Percentiles rank a stretch among this genome's conserved stretches.
Conservation (phyloP, 2,113 vertebrate species). For the Pseudopipra pipra region DNA sequence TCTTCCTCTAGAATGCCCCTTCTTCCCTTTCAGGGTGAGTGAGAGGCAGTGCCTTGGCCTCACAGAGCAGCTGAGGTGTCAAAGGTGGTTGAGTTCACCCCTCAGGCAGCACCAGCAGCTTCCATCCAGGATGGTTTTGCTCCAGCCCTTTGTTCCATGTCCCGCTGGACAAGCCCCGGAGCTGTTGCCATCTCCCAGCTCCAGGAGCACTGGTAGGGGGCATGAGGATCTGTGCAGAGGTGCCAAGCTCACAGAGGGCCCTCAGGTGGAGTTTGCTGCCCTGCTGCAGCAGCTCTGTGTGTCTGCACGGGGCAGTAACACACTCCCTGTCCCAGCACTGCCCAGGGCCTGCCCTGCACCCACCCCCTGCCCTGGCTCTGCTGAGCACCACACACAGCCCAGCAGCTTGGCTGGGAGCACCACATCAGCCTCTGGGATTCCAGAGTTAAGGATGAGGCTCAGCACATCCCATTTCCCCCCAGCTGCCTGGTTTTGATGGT, state of each 20-base stretch:
- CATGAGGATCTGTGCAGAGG: not conserved
- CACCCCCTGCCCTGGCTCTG: not conserved
- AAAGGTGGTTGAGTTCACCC: not conserved
- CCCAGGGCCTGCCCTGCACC: not conserved
- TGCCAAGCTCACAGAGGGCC: not conserved
- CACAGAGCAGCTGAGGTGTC: not conserved
- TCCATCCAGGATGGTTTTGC: accelerated
- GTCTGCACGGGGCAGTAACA: not conserved
- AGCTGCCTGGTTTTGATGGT: not conserved
- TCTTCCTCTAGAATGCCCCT: not conserved
- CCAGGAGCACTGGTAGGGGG: not conserved
- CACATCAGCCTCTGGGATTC: not conserved
- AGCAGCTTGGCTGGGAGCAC: not conserved
- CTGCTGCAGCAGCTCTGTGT: not conserved
- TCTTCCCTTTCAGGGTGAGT: not conserved
- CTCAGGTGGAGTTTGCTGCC: not conserved
- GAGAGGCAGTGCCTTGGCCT: not conserved
- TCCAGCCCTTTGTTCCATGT: not conserved
- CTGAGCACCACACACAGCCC: not conserved
- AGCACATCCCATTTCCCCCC: not conserved
- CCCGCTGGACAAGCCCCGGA: not conserved
- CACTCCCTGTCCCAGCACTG: not conserved
- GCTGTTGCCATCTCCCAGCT: not conserved
- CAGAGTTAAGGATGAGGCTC: not conserved
- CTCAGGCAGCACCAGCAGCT: not conserved